A percentile compares a stretch with the other conserved stretches of the same genome.
Conservation (phyloP, 2,113 vertebrate genomes). For the Haemorhous mexicanus region DNA sequence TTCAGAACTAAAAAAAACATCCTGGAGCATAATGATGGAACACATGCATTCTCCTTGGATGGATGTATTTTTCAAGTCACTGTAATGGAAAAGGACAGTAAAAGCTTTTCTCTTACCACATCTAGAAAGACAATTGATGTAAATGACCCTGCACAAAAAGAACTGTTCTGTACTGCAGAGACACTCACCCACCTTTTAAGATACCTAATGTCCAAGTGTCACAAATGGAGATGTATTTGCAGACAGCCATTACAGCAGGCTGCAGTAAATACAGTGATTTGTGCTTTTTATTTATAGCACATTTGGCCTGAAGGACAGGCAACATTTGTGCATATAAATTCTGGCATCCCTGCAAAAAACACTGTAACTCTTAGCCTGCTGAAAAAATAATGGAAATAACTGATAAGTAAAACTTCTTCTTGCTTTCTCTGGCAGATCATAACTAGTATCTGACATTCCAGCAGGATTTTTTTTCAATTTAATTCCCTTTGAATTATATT, state of each 20-base stretch:
- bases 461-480: background rate
- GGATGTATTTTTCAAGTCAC: background rate
- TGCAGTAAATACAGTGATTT: background rate
- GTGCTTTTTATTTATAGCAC: constrained; percentile 12
- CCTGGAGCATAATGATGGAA: background rate
- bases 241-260: background rate
- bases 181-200: background rate
- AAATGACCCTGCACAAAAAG: background rate
- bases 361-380: background rate
- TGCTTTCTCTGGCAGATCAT: background rate
- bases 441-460: background rate
- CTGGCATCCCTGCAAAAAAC: background rate
- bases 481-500: background rate
- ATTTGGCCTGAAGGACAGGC: constrained; percentile 32
- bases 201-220: background rate
- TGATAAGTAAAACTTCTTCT: background rate
- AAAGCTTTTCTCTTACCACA: background rate
- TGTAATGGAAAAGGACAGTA: background rate
- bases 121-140: background rate
- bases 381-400: background rate
- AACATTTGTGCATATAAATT: constrained; percentile 7
- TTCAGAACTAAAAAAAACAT: background rate
- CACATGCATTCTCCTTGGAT: background rate
- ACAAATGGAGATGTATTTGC: background rate
- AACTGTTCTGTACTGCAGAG: background rate